Evolutionary conservation across 2,797 vertebrate genomes (phyloP).

Genomic region (Falco columbarius): DNA sequence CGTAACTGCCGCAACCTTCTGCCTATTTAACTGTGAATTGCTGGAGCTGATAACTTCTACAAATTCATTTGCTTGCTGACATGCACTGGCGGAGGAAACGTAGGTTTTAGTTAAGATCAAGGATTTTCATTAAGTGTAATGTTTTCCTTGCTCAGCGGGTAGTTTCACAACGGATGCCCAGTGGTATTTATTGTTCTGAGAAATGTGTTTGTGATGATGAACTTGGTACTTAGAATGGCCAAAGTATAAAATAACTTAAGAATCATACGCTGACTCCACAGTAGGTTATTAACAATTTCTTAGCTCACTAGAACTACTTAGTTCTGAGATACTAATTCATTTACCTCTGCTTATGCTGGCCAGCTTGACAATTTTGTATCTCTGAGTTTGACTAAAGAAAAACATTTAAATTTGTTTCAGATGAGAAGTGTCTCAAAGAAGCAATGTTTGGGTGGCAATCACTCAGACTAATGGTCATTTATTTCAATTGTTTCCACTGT

Average conservation of each 20-base stretch:
- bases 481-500: constrained; percentile 54
- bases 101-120: background rate
- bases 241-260: background rate
- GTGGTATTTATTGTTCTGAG: background rate
- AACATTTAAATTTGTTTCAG: constrained; percentile 44
- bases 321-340: constrained; percentile 5
- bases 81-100: background rate
- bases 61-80: background rate
- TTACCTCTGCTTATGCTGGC: background rate
- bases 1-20: fast-evolving
- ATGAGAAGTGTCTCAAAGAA: constrained; percentile 16
- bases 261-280: background rate
- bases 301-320: background rate
- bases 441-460: constrained; percentile 41
- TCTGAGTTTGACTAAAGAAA: constrained; percentile 2
- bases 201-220: background rate
- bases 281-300: background rate
- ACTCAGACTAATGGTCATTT: constrained; percentile 44
- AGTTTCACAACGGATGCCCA: background rate
- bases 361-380: constrained; percentile 1
- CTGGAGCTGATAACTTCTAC: background rate
- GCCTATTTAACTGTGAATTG: background rate
- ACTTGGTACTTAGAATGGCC: background rate
- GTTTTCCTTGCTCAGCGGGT: background rate
- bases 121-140: background rate